Evolutionary conservation across 2,113 vertebrate genomes (phyloP), one percentile per base, ranked within the genome.

Genomic region (Rynchops niger): DNA sequence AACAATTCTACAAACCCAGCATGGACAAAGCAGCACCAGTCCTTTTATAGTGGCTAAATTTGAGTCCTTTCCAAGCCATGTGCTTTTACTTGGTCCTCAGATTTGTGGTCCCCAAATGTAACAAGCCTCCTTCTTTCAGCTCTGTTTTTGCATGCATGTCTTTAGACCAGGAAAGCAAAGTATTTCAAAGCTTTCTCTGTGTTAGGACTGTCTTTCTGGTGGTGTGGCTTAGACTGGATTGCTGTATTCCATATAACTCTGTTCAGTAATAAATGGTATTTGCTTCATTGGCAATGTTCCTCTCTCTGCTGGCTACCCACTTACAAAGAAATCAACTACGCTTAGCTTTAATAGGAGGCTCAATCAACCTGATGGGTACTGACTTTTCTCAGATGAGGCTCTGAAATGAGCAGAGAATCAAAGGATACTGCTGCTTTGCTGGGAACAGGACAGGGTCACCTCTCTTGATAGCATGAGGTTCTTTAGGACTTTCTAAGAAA

Each of bases 401-500:
- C 58, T 67, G 56, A 88, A 90, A 61, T 18, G 26, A 89, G 65
- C 93, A 65, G 29, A 87, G 65, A 91, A 65, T 86, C 23, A 66
- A 95, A 89, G 53, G 49, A 73, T 30, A 4, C 13, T 71, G 62
- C 40, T 65, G 62, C 71, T 70, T 55, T 74, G 34, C 69, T 82
- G 84, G 38, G 50, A 86, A 47, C 38, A 70, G 58, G 42, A 62
- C 25, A 38, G 56, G 29, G 50, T 56, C 69, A 70, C 42, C 21
- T 88, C 62, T 77, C 38, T 50, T 66, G 34, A 25, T 69, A 93
- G 52, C 0, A 1, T 34, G n/a, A 16, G 1, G 16, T 21, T 32
- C 7, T 73, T 62, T 52, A 73, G 61, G 91, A 52, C 78, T 88
- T 82, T 67, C 77, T 84, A 63, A 91, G 96, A 95, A 95, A 88